Conservation (phyloP, 2,113 vertebrate genomes). For the Odocoileus hemionus region DNA sequence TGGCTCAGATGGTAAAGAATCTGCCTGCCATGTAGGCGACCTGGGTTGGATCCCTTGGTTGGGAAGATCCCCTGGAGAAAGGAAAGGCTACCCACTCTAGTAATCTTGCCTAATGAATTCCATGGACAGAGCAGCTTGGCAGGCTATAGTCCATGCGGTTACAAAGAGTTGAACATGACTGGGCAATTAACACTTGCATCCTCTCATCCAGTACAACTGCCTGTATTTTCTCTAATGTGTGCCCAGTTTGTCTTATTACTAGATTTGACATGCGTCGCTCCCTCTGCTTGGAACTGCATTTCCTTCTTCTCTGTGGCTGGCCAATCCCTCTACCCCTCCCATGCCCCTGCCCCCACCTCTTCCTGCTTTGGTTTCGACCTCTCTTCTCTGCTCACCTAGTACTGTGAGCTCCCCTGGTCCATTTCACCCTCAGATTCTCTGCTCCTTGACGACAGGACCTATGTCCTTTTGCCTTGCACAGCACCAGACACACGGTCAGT, state of each 20-base stretch:
- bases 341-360: background rate
- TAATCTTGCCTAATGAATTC: background rate
- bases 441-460: background rate
- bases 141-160: background rate
- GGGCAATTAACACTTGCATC: background rate
- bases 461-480: background rate
- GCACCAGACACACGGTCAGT: background rate
- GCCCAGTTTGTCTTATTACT: background rate
- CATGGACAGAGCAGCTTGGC: background rate
- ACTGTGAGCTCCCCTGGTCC: background rate
- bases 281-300: background rate
- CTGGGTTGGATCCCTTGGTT: background rate
- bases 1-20: background rate
- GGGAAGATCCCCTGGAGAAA: background rate
- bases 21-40: background rate
- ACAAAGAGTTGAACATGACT: background rate
- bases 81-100: background rate
- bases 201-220: background rate
- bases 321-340: background rate
- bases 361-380: background rate
- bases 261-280: background rate
- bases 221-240: background rate
- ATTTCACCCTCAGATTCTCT: background rate
- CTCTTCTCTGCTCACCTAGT: background rate
- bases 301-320: background rate